These are phyloP conservation scores for Isurus oxyrinchus DNA, from an alignment of 2,113 vertebrate genomes.

Conservation along the genomic window DNA sequence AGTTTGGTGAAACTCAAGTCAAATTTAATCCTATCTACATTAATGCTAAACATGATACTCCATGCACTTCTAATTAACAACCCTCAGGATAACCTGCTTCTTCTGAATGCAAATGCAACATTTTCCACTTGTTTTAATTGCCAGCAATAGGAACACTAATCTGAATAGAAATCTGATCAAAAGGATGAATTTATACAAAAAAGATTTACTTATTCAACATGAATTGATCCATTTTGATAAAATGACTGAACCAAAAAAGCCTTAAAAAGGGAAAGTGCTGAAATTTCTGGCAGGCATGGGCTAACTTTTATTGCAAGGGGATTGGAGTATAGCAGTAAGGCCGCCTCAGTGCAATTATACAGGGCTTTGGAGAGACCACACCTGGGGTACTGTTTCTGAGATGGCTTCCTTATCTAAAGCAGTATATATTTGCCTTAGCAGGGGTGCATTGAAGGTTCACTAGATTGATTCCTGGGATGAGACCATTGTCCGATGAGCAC, in stretches of 20 bases:
- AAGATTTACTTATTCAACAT: conserved; percentile 9
- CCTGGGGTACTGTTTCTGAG: background rate
- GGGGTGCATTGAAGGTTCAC: background rate
- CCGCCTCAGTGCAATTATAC: background rate
- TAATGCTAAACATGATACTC: conserved; percentile 33
- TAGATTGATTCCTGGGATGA: background rate
- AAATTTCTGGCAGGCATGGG: background rate
- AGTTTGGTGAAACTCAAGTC: conserved; percentile 7
- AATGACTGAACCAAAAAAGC: background rate
- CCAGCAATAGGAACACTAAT: background rate
- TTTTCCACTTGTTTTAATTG: conserved; percentile 29
- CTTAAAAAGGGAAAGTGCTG: background rate
- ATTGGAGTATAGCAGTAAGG: background rate
- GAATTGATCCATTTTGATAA: background rate
- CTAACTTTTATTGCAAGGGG: background rate
- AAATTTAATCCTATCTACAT: conserved; percentile 13
- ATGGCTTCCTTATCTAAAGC: background rate
- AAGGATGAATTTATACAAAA: background rate
- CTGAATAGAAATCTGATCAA: conserved; percentile 23
- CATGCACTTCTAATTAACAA: conserved; percentile 34
- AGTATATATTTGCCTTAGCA: background rate
- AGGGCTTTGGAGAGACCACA: background rate
- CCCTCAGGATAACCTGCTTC: conserved; percentile 13
- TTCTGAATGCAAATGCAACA: conserved; percentile 33
- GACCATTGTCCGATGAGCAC: background rate